A percentile compares a stretch with the other conserved stretches of the same genome.
These are phyloP conservation scores for Pseudocheirus occidentalis DNA, from an alignment of 2,797 vertebrate species.

Conservation along the genomic window DNA sequence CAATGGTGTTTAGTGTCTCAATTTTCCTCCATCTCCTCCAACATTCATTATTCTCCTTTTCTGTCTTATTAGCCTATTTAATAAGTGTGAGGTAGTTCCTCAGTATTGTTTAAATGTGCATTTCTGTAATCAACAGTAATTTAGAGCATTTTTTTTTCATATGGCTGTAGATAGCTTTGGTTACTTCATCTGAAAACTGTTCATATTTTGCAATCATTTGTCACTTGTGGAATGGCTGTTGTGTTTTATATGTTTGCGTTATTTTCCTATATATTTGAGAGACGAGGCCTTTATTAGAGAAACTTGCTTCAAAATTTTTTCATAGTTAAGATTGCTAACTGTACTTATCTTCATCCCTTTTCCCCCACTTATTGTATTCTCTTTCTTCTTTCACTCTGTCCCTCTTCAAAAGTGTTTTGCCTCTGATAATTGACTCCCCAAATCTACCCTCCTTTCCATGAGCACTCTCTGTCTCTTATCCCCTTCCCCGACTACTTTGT, in stretches of 20 bases:
- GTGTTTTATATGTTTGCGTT: neutral
- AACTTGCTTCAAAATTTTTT: neutral
- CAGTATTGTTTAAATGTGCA: neutral
- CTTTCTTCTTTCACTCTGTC: neutral
- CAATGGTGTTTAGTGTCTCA: neutral
- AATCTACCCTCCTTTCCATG: too few relatives aligned
- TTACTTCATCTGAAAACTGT: neutral
- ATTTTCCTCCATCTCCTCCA: neutral
- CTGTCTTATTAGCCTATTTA: neutral
- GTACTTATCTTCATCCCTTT: neutral
- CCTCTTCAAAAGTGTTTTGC: neutral
- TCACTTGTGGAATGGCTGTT: neutral
- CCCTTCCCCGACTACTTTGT: neutral
- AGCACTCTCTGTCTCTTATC: too few relatives aligned
- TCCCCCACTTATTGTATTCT: neutral
- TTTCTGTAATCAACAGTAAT: neutral
- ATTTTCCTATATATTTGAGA: neutral
- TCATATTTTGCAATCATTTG: neutral
- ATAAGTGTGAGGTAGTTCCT: neutral
- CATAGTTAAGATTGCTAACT: neutral
- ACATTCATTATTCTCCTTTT: neutral
- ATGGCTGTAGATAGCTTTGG: neutral
- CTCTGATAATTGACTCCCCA: neutral
- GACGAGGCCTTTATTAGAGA: neutral
- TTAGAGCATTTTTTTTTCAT: neutral